Conservation (phyloP, 1,140 invertebrate species). For the Cydia fagiglandana region DNA sequence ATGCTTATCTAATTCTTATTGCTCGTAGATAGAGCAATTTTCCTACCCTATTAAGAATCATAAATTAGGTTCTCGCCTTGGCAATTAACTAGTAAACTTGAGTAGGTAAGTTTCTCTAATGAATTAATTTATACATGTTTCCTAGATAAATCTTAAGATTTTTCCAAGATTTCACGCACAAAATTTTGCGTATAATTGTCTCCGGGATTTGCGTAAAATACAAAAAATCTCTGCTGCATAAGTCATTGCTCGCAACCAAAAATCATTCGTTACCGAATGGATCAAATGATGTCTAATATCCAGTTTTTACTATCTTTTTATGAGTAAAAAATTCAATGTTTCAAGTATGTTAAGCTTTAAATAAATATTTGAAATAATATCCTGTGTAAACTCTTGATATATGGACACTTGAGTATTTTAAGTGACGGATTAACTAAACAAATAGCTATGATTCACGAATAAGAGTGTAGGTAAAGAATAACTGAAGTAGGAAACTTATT, state of each 20-base stretch:
- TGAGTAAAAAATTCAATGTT: neutral
- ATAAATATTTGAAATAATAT: conserved; percentile 6
- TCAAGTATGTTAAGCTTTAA: conserved; percentile 16
- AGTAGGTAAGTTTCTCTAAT: too few relatives aligned
- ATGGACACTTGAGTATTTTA: neutral
- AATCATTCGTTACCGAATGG: neutral
- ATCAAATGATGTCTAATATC: neutral
- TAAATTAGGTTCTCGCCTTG: too few relatives aligned
- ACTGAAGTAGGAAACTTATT: too few relatives aligned
- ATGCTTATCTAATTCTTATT: neutral
- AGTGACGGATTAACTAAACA: neutral
- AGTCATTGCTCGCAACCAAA: neutral
- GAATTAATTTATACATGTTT: too few relatives aligned
- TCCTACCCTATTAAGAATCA: too few relatives aligned
- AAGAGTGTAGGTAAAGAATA: neutral
- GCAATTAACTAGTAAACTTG: too few relatives aligned
- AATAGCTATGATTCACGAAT: neutral
- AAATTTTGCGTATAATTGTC: too few relatives aligned
- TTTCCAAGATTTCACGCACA: too few relatives aligned
- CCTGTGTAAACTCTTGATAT: neutral
- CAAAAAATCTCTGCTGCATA: too few relatives aligned
- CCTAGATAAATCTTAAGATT: too few relatives aligned
- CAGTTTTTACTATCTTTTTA: neutral
- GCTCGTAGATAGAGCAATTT: too few relatives aligned
- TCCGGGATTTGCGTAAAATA: too few relatives aligned